Conservation (phyloP, 1,140 invertebrate genomes). For the Brachionus koreanus region DNA sequence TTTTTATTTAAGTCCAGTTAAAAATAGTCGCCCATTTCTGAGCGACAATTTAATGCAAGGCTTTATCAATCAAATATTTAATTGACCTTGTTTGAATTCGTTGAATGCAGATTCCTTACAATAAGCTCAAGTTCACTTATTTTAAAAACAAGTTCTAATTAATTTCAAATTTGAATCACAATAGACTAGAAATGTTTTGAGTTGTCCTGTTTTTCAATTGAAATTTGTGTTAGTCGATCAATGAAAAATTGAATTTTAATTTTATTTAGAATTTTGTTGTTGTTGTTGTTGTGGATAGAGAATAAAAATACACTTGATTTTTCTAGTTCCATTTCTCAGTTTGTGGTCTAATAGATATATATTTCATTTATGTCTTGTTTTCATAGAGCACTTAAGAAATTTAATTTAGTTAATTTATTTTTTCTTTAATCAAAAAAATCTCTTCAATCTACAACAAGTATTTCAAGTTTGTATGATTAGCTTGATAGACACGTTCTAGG, state of each 20-base stretch:
- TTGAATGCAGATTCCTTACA: constrained; percentile 1
- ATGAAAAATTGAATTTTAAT: not conserved
- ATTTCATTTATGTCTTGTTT: not conserved
- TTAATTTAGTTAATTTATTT: constrained; percentile 28
- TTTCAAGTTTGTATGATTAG: not conserved
- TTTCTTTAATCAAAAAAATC: not conserved
- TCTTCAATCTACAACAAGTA: constrained; percentile 1
- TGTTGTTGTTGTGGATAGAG: not conserved
- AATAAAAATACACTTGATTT: not conserved
- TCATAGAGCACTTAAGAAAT: constrained; percentile 27
- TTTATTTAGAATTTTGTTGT: not conserved
- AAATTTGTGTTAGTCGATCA: constrained; percentile 31
- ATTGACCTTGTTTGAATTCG: constrained; percentile 32
- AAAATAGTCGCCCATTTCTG: not conserved
- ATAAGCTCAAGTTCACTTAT: not conserved
- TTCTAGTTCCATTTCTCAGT: not conserved
- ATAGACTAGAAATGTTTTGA: constrained; percentile 8
- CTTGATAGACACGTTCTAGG: not conserved
- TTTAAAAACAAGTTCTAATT: constrained; percentile 35
- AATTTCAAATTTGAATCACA: constrained; percentile 28
- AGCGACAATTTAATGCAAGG: constrained; percentile 6
- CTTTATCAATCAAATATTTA: constrained; percentile 31
- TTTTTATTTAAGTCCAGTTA: not conserved
- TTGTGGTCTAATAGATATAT: constrained; percentile 6
- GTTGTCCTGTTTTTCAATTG: not conserved